Conservation (phyloP, 2,888 invertebrate species). For the Platycheirus rosarum region DNA sequence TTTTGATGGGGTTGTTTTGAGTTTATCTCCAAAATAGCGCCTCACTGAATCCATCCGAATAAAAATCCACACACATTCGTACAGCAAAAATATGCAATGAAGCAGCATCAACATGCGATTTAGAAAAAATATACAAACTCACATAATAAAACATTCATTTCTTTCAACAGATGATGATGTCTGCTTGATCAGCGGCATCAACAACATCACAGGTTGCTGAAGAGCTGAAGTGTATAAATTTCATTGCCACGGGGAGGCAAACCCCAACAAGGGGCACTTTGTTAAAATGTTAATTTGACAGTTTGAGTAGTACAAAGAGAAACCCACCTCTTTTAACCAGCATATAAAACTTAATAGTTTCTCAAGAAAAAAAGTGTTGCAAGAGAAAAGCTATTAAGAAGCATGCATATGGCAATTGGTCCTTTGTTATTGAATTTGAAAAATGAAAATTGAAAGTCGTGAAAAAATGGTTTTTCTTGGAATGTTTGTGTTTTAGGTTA, state of each 20-base stretch:
- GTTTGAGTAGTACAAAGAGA: conserved; percentile 13
- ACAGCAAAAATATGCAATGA: neutral
- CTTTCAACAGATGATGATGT: conserved; percentile 31
- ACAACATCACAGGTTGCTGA: conserved; percentile 5
- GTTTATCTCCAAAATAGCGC: conserved; percentile 25
- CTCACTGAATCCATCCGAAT: conserved; percentile 14
- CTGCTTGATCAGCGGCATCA: conserved; percentile 26
- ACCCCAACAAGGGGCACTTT: conserved; percentile 5
- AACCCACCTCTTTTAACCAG: neutral
- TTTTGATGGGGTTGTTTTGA: conserved; percentile 51
- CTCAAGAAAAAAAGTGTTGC: neutral
- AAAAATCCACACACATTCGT: neutral
- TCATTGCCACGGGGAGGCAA: conserved; percentile 1
- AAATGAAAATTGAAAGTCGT: too few species aligned
- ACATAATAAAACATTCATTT: conserved; percentile 36
- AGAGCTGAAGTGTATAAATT: conserved; percentile 24
- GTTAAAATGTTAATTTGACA: conserved; percentile 38
- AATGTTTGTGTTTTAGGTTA: neutral
- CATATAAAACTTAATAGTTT: neutral
- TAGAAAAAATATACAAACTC: conserved; percentile 34
- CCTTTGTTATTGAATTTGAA: conserved; percentile 11
- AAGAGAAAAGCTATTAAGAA: neutral
- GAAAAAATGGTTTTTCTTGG: neutral
- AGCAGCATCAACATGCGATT: conserved; percentile 13
- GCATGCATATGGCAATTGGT: conserved; percentile 23